A percentile compares a stretch with the other conserved stretches of the same genome.
phyloP scores from a whole-genome alignment of 2,113 vertebrate species.

The Engystomops pustulosus region DNA sequence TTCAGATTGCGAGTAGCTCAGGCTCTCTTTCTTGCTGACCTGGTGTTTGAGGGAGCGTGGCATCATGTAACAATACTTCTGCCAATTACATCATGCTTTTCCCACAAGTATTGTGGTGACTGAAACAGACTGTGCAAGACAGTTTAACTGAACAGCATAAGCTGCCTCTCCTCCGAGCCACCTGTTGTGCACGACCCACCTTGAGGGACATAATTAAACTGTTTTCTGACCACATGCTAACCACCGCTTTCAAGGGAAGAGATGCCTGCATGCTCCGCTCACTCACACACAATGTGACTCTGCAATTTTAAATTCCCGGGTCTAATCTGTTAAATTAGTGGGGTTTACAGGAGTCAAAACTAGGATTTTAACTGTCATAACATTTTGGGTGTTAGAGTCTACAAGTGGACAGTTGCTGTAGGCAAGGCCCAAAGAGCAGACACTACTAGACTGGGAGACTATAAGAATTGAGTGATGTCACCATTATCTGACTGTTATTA shows the following conservation, averaged over 20 bases:
- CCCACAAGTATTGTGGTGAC: constrained; percentile 60
- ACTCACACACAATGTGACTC: constrained; percentile 58
- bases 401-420: not conserved
- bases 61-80: constrained; percentile 35
- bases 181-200: constrained; percentile 64
- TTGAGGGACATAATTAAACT: constrained; percentile 68
- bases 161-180: constrained; percentile 61
- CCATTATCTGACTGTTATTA: too few species aligned
- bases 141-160: constrained; percentile 66
- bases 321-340: constrained; percentile 47
- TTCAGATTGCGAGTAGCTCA: not conserved
- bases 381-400: constrained; percentile 27
- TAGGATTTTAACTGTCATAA: constrained; percentile 51
- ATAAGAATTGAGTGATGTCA: not conserved
- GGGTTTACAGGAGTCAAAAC: constrained; percentile 24
- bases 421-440: not conserved
- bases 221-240: constrained; percentile 68
- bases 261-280: not conserved
- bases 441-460: not conserved
- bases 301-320: constrained; percentile 49
- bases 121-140: constrained; percentile 61
- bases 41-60: constrained; percentile 12
- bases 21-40: not conserved
- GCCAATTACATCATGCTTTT: constrained; percentile 55
- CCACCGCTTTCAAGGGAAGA: constrained; percentile 61